Evolutionary conservation across 1,140 invertebrate species (phyloP).

Genomic region (Philotrypesis tridentata): DNA sequence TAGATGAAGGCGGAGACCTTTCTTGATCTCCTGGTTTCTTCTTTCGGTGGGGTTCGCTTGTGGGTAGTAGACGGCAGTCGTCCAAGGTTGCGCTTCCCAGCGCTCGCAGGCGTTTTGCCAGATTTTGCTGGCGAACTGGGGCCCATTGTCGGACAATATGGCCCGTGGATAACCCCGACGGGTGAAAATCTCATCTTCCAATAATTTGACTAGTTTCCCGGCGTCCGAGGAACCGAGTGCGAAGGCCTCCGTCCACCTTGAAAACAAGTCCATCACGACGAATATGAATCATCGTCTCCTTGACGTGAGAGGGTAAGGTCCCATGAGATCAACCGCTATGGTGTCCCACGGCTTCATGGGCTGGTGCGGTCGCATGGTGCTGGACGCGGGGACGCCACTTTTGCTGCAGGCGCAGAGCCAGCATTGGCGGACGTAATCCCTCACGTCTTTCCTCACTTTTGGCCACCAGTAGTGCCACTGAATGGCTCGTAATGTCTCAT

Average conservation of each 20-base stretch:
- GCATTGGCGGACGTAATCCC: background rate
- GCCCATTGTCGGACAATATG: background rate
- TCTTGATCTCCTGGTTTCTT: slow-evolving; percentile 32
- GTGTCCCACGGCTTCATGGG: slow-evolving; percentile 10
- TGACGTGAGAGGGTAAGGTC: slow-evolving; percentile 24
- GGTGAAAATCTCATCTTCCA: slow-evolving; percentile 31
- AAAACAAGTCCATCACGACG: slow-evolving; percentile 44
- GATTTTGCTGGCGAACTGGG: background rate
- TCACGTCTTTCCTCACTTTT: background rate
- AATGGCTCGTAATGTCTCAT: slow-evolving; percentile 50
- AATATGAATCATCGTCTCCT: slow-evolving; percentile 14
- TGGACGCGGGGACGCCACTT: background rate
- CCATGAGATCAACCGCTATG: slow-evolving; percentile 42
- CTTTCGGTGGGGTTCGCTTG: slow-evolving; percentile 12
- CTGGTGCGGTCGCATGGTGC: background rate
- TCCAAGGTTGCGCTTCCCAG: background rate
- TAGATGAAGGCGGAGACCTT: slow-evolving; percentile 8
- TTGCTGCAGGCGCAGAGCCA: background rate
- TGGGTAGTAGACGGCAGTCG: background rate
- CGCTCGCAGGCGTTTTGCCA: background rate
- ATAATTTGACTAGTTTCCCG: background rate
- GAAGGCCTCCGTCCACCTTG: slow-evolving; percentile 49
- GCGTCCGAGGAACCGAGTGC: background rate
- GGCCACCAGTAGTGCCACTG: slow-evolving; percentile 45
- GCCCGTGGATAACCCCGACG: background rate